Base-by-base conservation (phyloP, 2,888 invertebrate species). In the Beris chalybata region DNA sequence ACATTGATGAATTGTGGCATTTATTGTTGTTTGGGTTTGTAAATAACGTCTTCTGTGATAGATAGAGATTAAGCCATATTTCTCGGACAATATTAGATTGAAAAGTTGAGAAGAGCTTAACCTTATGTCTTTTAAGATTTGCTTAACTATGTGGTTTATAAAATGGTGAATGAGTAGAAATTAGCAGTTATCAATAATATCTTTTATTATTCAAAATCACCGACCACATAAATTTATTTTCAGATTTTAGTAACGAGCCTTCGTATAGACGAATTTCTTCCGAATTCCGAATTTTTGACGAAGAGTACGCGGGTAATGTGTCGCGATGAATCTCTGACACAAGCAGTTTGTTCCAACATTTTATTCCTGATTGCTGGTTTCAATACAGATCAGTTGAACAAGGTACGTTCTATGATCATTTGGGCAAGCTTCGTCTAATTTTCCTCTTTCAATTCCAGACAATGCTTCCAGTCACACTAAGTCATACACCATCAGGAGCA, bases 351-450 rank as follows among this genome's bases (percentile, higher is more conserved):
- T 77, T 82, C 83, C 52, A 89, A 88, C 74, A 77, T 87, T 1
- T 74, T 90, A 13, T 90, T 90, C 76, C 77, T 91, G 5, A 71
- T 91, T 4, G 84, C 82, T 6, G 89, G 89, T 12, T 86, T 83
- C 74, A 85, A 86, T 73, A 81, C 82, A 53, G 79, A 79, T n/a
- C 85, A 88, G 74, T 71, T 79, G 59, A 79, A 79, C 66, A 76
- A 78, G 68, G 74, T 74, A 67, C 5, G 61, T 52, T 44, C 45
- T 9, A 13, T 13, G n/a, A n/a, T 13, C 5, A 44, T 44, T 57
- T 43, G 15, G 30, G 2, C 11, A 45, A 29, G 7, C 11, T 55
- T 29, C 52, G 15, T 50, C 15, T 50, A 22, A 4, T 22, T 50
- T 50, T 29, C 4, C n/a, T 22, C 15, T n/a, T 50, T 50, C n/a